Conservation (phyloP, 1,140 invertebrate species). For the Drosophila pseudoananassae region DNA sequence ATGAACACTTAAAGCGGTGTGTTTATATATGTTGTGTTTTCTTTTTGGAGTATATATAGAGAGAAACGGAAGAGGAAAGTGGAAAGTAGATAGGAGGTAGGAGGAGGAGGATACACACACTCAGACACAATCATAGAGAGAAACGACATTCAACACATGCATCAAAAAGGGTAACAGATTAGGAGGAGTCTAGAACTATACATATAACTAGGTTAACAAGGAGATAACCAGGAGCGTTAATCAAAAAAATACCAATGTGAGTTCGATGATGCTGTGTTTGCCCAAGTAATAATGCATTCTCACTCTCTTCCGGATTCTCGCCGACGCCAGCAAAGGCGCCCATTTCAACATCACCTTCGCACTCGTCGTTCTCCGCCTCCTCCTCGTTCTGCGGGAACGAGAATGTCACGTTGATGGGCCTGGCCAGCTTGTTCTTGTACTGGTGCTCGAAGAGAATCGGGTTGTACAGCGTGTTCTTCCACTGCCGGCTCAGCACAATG, state of each 20-base stretch:
- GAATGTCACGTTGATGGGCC: constrained; percentile 94
- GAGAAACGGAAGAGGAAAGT: constrained; percentile 6
- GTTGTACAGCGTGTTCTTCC: constrained; percentile 98
- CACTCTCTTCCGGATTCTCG: constrained; percentile 84
- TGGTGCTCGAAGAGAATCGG: constrained; percentile 95
- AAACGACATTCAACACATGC: constrained; percentile 36
- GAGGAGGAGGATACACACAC: background rate
- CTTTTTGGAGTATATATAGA: background rate
- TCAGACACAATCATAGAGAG: constrained; percentile 13
- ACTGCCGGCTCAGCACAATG: constrained; percentile 95
- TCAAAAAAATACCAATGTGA: constrained; percentile 84
- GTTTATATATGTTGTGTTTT: constrained; percentile 21
- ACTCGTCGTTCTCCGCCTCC: constrained; percentile 83
- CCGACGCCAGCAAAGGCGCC: constrained; percentile 79
- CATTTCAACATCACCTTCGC: constrained; percentile 83
- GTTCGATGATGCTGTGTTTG: constrained; percentile 84
- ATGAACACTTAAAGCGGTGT: constrained; percentile 74
- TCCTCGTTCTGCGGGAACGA: constrained; percentile 93
- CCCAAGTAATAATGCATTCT: constrained; percentile 84
- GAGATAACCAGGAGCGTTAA: constrained; percentile 76
- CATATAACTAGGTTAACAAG: constrained; percentile 63
- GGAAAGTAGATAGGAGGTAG: background rate
- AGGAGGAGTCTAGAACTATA: constrained; percentile 54
- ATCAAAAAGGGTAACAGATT: constrained; percentile 20
- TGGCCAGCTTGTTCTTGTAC: constrained; percentile 92